Conservation (phyloP, 2,113 vertebrate species). For the Nannospalax galili region DNA sequence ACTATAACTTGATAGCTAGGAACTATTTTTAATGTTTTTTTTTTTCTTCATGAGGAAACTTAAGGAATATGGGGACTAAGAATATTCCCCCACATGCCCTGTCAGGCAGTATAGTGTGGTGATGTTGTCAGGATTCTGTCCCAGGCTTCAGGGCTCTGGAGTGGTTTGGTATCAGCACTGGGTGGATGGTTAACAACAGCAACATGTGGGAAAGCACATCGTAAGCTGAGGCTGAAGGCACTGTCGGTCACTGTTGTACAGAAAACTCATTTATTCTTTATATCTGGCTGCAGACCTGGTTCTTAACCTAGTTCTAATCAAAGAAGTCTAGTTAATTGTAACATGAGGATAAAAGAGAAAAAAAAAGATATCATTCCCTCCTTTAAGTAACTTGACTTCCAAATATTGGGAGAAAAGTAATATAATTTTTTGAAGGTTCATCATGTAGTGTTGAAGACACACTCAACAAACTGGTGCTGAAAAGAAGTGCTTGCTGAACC, state of each 20-base stretch:
- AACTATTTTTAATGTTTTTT: not conserved
- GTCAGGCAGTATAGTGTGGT: rapidly evolving
- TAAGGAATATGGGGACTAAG: not conserved
- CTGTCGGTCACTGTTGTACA: not conserved
- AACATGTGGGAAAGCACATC: not conserved
- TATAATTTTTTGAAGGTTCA: not conserved
- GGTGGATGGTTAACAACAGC: not conserved
- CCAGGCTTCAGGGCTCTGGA: not conserved
- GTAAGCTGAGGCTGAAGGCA: not conserved
- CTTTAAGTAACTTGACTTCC: not conserved
- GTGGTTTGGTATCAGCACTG: not conserved
- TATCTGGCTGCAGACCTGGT: too few species aligned
- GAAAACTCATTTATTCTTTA: not conserved
- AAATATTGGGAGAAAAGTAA: not conserved
- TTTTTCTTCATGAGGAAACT: not conserved
- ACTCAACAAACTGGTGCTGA: not conserved
- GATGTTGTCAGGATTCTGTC: not conserved
- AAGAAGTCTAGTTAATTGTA: not conserved
- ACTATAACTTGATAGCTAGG: not conserved
- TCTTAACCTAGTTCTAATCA: not conserved
- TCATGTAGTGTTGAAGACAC: not conserved
- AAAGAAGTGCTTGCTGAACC: not conserved
- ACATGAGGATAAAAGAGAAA: not conserved
- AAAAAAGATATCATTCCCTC: not conserved
- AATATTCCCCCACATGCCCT: not conserved